Base-by-base conservation (phyloP, 2,888 invertebrate genomes). In the Cryptosula pallasiana region DNA sequence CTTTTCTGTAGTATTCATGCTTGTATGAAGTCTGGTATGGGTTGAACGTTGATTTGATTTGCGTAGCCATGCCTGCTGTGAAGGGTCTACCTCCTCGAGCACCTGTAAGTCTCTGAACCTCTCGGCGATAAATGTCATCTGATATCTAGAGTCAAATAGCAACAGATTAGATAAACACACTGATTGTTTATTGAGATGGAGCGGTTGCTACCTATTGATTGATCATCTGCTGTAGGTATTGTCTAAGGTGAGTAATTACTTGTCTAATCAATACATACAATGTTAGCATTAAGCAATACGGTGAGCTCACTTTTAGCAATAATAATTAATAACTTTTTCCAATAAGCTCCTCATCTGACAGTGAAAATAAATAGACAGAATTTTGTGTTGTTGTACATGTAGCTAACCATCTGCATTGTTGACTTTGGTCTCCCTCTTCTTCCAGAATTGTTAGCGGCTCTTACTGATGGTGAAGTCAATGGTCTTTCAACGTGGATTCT, bases 21-120 rank as follows among this genome's bases (percentile, higher is more conserved):
- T 70, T 70, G 70, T 70, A 70, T 3, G 55, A 36, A 2, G 70
- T 70, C 29, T 54, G 36, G 25, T 70, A 70, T 2, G 70, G 70
- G 32, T 70, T 54, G 70, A 63, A 63, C 13, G 63, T 34, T 9
- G 63, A 27, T 32, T 27, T 25, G n/a, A 13, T n/a, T 32, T 63
- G 63, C 5, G 25, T 5, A 5, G 27, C 2, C 63, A 63, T 63
- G 32, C 5, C n/a, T 63, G 63, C 63, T 27, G 63, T 32, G n/a
- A 32, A 63, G 20, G 63, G 63, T 63, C 63, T 63, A 5, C 13
- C n/a, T 13, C 32, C 32, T 63, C 63, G 9, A 9, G 13, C 32
- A 32, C 27, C 32, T 9, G 27, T 13, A 2, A 27, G 32, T n/a
- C n/a, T 63, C n/a, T 63, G 63, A 25, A n/a, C 63, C n/a, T 63